Conservation (phyloP, 2,113 vertebrate species). For the Petroica traversi region DNA sequence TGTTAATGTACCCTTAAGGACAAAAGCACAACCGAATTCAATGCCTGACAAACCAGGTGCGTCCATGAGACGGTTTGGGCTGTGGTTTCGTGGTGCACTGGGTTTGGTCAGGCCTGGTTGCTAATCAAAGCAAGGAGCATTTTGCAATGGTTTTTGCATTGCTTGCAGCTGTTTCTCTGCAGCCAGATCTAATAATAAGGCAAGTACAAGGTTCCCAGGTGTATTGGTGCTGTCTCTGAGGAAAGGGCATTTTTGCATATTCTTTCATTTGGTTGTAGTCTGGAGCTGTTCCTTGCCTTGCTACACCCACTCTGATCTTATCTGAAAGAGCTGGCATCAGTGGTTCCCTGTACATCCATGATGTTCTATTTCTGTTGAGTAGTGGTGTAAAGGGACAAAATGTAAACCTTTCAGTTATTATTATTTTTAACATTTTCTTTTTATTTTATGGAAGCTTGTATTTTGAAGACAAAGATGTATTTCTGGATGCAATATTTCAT, state of each 20-base stretch:
- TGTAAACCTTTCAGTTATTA: not conserved
- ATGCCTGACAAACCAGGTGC: fast-evolving
- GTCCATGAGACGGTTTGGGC: not conserved
- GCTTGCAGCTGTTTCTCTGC: not conserved
- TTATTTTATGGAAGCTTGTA: not conserved
- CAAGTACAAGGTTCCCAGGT: too few relatives aligned
- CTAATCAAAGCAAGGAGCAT: not conserved
- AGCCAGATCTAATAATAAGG: fast-evolving
- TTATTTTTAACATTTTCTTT: not conserved
- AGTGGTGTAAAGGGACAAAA: not conserved
- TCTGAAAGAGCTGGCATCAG: not conserved
- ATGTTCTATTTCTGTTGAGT: not conserved
- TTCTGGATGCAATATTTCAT: not conserved
- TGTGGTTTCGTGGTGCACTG: not conserved
- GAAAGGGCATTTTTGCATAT: not conserved
- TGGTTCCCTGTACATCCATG: not conserved
- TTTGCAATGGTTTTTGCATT: not conserved
- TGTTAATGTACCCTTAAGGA: not conserved
- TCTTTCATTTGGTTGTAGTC: not conserved
- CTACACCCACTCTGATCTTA: not conserved
- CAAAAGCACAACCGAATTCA: not conserved
- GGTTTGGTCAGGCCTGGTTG: not conserved
- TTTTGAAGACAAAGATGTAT: not conserved
- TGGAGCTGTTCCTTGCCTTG: not conserved
- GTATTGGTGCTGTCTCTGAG: not conserved